phyloP scores from a whole-genome alignment of 2,797 vertebrate genomes.

The Xiphophorus birchmanni region DNA sequence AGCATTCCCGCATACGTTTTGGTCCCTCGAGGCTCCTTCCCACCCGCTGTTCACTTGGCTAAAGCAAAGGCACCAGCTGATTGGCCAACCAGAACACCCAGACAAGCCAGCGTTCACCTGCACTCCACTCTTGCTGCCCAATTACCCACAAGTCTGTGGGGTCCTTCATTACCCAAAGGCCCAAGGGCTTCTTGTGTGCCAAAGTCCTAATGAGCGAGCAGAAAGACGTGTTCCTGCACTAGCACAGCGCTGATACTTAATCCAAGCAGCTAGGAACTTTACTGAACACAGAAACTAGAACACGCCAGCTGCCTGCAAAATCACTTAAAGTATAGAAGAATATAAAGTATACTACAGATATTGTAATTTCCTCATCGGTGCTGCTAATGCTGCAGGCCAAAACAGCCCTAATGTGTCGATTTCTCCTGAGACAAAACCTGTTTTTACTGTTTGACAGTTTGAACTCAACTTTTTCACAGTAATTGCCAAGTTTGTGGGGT shows the following conservation, averaged over 20 bases:
- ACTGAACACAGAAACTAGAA: conserved; percentile 16
- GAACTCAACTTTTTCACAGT: conserved; percentile 1
- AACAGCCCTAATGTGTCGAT: conserved; percentile 11
- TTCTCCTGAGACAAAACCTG: conserved; percentile 22
- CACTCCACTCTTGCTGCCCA: conserved; percentile 77
- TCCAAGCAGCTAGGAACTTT: conserved; percentile 34
- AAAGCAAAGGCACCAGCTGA: conserved; percentile 68
- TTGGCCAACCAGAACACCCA: conserved; percentile 79
- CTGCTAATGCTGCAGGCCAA: conserved; percentile 27
- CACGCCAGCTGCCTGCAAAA: conserved; percentile 23
- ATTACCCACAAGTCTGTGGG: conserved; percentile 79
- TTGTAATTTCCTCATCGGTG: conserved; percentile 23
- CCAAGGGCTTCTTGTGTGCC: conserved; percentile 72
- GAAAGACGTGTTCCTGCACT: conserved; percentile 54
- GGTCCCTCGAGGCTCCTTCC: conserved; percentile 56
- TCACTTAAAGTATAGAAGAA: neutral
- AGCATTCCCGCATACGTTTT: conserved; percentile 48
- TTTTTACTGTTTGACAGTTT: conserved; percentile 14
- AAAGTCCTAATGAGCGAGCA: conserved; percentile 74
- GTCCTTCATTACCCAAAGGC: conserved; percentile 79
- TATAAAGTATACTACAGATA: neutral
- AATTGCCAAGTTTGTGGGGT: conserved; percentile 3
- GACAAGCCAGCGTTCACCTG: conserved; percentile 77
- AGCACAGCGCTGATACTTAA: conserved; percentile 39
- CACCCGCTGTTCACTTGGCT: conserved; percentile 62